A percentile compares a stretch with the other conserved stretches of the same genome.
These are phyloP conservation scores for Leptoclinus maculatus DNA, from an alignment of 2,797 vertebrate species.

Conservation along the genomic window DNA sequence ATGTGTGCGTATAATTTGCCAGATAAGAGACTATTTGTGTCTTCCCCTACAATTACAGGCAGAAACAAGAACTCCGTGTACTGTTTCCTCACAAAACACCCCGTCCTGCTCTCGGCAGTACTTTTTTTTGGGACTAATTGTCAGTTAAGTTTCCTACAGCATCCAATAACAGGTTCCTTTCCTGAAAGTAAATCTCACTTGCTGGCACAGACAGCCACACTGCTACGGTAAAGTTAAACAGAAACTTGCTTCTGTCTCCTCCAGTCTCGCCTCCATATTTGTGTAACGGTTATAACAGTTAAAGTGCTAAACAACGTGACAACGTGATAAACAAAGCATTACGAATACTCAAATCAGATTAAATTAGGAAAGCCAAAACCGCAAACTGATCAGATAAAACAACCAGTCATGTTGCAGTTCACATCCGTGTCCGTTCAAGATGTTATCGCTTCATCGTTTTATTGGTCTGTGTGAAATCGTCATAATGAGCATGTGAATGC, in stretches of 20 bases:
- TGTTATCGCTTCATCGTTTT: too few relatives aligned
- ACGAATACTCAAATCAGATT: background rate
- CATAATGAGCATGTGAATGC: too few relatives aligned
- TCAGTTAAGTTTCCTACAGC: background rate
- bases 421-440: too few relatives aligned
- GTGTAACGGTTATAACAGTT: background rate
- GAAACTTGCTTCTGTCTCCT: background rate
- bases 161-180: slow-evolving; percentile 27
- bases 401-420: too few relatives aligned
- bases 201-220: slow-evolving; percentile 8
- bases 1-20: slow-evolving; percentile 16
- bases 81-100: slow-evolving; percentile 7
- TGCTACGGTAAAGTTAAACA: background rate
- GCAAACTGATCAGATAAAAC: background rate
- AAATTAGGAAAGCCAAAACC: background rate
- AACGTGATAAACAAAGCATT: background rate
- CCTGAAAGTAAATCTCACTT: slow-evolving; percentile 47
- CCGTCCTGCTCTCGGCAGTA: background rate
- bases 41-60: background rate
- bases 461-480: too few relatives aligned
- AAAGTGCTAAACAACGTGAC: background rate
- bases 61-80: slow-evolving; percentile 12
- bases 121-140: background rate
- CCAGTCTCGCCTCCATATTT: too few relatives aligned
- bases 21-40: slow-evolving; percentile 13